Percentiles rank a stretch among this genome's conserved stretches.
Conservation (phyloP, 2,113 vertebrate genomes). For the Pelodiscus sinensis region DNA sequence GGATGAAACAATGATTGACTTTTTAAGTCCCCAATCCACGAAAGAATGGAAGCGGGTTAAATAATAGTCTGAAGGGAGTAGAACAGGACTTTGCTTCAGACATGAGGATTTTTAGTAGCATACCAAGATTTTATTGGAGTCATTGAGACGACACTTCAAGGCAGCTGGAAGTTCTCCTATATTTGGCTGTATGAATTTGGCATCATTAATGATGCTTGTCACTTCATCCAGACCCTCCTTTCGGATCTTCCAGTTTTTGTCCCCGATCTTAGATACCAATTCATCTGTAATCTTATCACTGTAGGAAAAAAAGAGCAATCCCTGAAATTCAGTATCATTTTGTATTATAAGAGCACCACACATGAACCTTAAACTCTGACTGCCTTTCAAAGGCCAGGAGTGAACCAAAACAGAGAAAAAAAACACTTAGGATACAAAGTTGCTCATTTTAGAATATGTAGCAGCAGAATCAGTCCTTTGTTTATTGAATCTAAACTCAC, state of each 20-base stretch:
- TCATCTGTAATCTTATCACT: slow-evolving; percentile 96
- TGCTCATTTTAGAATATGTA: not conserved
- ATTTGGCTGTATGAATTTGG: slow-evolving; percentile 93
- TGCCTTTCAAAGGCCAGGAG: not conserved
- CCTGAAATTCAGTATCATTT: not conserved
- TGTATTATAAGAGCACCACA: not conserved
- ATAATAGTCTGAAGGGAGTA: not conserved
- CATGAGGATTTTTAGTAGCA: not conserved
- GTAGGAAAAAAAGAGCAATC: not conserved
- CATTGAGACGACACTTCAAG: slow-evolving; percentile 90
- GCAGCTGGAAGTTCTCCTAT: slow-evolving; percentile 93
- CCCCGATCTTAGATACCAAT: slow-evolving; percentile 91
- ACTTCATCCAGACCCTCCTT: slow-evolving; percentile 97
- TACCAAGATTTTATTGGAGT: slow-evolving; percentile 99
- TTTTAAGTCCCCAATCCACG: not conserved
- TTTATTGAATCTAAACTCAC: slow-evolving; percentile 70
- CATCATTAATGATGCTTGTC: slow-evolving; percentile 91
- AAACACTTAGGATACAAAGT: not conserved
- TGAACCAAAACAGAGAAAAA: not conserved
- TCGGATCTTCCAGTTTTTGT: slow-evolving; percentile 99
- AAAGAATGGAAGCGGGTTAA: not conserved
- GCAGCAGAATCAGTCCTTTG: not conserved
- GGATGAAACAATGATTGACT: not conserved
- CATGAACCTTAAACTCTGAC: not conserved
- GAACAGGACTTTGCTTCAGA: not conserved